A percentile compares a stretch with the other conserved stretches of the same genome.
phyloP scores from a whole-genome alignment of 2,113 vertebrate genomes.

The Benitochromis conjunctus region DNA sequence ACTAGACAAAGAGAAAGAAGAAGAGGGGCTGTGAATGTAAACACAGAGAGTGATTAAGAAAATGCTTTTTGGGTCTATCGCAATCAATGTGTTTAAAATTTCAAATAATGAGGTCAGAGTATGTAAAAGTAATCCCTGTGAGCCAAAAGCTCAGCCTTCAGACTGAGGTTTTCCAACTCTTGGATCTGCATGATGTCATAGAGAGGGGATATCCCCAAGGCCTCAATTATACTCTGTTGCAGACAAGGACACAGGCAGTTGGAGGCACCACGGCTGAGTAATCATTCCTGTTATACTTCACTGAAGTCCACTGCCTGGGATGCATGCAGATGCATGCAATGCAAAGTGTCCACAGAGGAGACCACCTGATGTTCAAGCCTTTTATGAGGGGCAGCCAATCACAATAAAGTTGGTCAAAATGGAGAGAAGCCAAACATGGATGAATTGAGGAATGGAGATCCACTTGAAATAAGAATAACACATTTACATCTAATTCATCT shows the following conservation, averaged over 20 bases:
- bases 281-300: not conserved
- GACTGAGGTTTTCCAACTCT: not conserved
- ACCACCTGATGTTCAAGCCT: not conserved
- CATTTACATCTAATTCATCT: rapidly evolving
- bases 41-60: not conserved
- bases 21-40: not conserved
- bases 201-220: not conserved
- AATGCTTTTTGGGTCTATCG: not conserved
- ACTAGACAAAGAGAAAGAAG: not conserved
- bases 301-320: not conserved
- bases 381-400: not conserved
- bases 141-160: not conserved
- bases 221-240: not conserved
- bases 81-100: not conserved
- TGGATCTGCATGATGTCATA: not conserved
- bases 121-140: not conserved
- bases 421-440: not conserved
- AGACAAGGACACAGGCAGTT: not conserved
- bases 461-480: not conserved
- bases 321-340: not conserved
- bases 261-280: not conserved
- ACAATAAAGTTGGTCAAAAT: not conserved
- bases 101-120: not conserved
- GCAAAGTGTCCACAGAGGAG: not conserved
- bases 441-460: not conserved